A percentile compares a stretch with the other conserved stretches of the same genome.
Conservation (phyloP, 1,140 invertebrate genomes). For the Temnothorax curvispinosus region DNA sequence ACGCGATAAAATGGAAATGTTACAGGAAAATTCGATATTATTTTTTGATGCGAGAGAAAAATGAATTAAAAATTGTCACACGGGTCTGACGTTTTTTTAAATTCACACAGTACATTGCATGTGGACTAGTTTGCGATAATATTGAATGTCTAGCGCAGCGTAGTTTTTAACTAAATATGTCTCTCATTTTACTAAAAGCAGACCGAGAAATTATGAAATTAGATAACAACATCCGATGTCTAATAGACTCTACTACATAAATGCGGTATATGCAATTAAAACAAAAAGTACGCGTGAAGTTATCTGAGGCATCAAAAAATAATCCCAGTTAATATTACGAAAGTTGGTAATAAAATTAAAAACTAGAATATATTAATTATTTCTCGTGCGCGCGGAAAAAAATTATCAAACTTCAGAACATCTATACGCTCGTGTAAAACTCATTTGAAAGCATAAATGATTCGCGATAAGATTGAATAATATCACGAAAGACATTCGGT, state of each 20-base stretch:
- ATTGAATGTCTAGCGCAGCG: not conserved
- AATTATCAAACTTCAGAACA: not conserved
- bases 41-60: not conserved
- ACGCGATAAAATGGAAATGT: not conserved
- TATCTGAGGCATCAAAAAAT: not conserved
- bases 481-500: not conserved
- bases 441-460: not conserved
- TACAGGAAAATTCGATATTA: not conserved
- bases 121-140: not conserved
- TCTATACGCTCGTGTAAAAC: not conserved
- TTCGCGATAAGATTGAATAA: not conserved
- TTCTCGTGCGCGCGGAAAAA: not conserved
- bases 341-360: conserved; percentile 29
- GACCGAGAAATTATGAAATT: not conserved
- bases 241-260: not conserved
- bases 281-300: conserved; percentile 1
- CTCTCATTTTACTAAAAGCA: not conserved
- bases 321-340: not conserved
- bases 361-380: conserved; percentile 23
- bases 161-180: not conserved
- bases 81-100: not conserved
- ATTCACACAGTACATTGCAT: not conserved
- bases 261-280: not conserved
- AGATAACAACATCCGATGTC: not conserved
- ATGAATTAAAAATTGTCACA: not conserved